These are phyloP conservation scores for Bostrychus sinensis DNA, from an alignment of 2,113 vertebrate genomes.

Conservation along the genomic window DNA sequence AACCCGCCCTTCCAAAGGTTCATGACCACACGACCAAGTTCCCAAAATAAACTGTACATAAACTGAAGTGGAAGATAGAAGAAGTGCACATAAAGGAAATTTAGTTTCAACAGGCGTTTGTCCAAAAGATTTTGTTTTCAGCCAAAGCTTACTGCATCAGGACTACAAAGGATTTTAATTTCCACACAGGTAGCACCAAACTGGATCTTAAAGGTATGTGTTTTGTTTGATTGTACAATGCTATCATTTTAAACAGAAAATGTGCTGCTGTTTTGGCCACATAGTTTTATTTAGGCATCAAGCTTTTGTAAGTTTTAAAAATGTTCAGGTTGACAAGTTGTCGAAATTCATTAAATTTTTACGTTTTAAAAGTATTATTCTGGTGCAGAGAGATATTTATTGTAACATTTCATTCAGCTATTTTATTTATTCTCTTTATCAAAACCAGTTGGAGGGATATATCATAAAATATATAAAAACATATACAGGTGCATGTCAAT, in stretches of 20 bases:
- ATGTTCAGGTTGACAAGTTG: not conserved
- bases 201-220: slow-evolving; percentile 32
- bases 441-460: too few species aligned
- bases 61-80: too few species aligned
- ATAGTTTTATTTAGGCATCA: not conserved
- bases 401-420: too few species aligned
- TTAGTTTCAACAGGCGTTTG: too few species aligned
- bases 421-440: too few species aligned
- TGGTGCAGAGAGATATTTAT: not conserved
- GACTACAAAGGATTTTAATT: slow-evolving; percentile 22
- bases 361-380: too few species aligned
- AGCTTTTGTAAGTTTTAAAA: slow-evolving; percentile 14
- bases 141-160: slow-evolving; percentile 45
- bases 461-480: too few species aligned
- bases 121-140: slow-evolving; percentile 37
- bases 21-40: slow-evolving; percentile 9
- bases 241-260: not conserved
- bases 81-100: too few species aligned
- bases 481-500: too few species aligned
- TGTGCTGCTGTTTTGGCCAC: not conserved
- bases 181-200: slow-evolving; percentile 32
- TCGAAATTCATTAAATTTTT: too few species aligned
- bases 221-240: not conserved
- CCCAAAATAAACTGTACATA: slow-evolving; percentile 42
- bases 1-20: slow-evolving; percentile 46